Evolutionary conservation across 2,797 vertebrate species (phyloP), one percentile per base, ranked within the genome.

Genomic region (Lagodon rhomboides): DNA sequence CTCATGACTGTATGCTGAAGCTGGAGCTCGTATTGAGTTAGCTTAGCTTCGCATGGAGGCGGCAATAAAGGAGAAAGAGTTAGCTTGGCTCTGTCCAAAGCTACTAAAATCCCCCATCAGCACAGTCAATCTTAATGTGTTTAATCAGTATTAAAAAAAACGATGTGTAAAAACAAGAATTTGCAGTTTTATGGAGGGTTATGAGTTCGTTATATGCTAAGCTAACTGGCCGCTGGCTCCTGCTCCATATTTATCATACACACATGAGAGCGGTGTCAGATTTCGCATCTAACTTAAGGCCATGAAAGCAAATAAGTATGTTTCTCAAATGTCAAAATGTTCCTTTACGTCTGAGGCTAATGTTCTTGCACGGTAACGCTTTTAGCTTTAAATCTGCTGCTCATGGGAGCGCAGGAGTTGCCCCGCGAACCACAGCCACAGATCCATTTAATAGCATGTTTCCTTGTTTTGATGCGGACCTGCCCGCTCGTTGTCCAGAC

Each of bases 391-490:
- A 56, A 17, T 69, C 68, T 62, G 27, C 38, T 22, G 62, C 53
- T 80, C 70, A 68, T 62, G 65, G 51, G 22, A 49, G 58, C 53
- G 44, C 51, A 64, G 30, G 54, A 66, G 66, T 59, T 76, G 58
- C 72, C 58, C 68, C 12, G 8, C 12, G 12, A 83, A 78, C 59
- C 55, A 65, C 60, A 76, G 70, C 59, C 74, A 61, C 23, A 76
- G 68, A 82, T 73, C 73, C 67, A 68, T 71, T 68, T 70, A 84
- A 87, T 79, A 59, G 59, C 22, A 69, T 47, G 79, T 82, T 75
- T 86, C 47, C 23, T 43, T 68, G 85, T 85, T 87, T 79, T 89
- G 73, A 84, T 23, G 75, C 41, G 12, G 85, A 71, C 67, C 49
- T 67, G 85, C 68, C 73, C 66, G 43, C 87, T 79, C 80, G 79